A percentile compares a stretch with the other conserved stretches of the same genome.
These are phyloP conservation scores for Eolophus roseicapilla DNA, from an alignment of 2,113 vertebrate species.

Conservation along the genomic window DNA sequence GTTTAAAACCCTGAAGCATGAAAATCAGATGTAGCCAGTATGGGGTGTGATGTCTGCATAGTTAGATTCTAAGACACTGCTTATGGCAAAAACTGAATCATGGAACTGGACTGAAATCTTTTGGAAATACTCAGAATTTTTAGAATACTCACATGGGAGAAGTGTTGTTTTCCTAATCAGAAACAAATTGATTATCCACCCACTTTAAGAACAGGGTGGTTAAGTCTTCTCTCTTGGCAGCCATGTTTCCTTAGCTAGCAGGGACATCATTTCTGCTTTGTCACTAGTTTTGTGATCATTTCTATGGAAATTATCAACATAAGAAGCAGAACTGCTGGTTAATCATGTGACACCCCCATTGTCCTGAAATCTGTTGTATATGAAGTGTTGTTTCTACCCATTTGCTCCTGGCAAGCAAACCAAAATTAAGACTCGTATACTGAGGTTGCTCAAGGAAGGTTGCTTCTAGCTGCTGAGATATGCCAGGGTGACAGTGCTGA, in stretches of 20 bases:
- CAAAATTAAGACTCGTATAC: background rate
- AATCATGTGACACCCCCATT: background rate
- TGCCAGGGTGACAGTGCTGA: background rate
- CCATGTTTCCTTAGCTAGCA: background rate
- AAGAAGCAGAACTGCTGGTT: background rate
- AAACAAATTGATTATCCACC: background rate
- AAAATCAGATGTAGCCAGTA: background rate
- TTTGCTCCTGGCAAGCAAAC: background rate
- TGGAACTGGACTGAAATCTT: background rate
- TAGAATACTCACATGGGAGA: background rate
- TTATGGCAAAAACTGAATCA: background rate
- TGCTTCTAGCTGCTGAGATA: background rate
- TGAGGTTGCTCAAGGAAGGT: background rate
- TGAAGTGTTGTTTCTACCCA: background rate
- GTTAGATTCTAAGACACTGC: background rate
- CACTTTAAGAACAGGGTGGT: background rate
- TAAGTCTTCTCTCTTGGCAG: background rate
- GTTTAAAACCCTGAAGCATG: background rate
- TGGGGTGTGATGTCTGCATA: rapidly evolving
- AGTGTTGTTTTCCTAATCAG: background rate
- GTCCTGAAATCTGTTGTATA: background rate
- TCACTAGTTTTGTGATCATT: background rate
- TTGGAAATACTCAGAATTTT: background rate
- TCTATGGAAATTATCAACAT: background rate
- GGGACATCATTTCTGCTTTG: background rate